These are phyloP conservation scores for Cydia strobilella DNA, from an alignment of 1,140 invertebrate species.

Conservation along the genomic window DNA sequence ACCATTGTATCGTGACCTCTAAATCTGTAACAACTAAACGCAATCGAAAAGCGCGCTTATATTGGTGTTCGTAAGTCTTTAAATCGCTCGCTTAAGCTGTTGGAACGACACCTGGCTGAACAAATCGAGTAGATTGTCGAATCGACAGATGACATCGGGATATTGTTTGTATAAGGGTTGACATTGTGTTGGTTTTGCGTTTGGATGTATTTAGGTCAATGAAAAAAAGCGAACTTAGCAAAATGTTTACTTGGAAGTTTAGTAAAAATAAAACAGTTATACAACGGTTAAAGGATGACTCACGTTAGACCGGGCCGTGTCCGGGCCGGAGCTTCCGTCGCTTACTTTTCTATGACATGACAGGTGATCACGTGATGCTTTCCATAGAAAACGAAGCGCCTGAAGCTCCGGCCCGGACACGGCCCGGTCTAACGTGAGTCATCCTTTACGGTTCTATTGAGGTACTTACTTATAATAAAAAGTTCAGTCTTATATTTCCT, in stretches of 20 bases:
- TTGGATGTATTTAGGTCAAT: slow-evolving; percentile 46
- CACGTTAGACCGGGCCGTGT: too few species aligned
- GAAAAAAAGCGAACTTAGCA: not conserved
- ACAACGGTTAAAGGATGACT: too few species aligned
- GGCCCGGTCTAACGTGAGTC: too few species aligned
- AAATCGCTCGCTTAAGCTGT: slow-evolving; percentile 40
- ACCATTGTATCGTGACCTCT: not conserved
- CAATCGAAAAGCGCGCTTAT: not conserved
- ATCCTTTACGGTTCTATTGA: too few species aligned
- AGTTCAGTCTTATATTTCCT: too few species aligned
- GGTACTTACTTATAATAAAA: too few species aligned
- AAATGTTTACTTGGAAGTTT: slow-evolving; percentile 5
- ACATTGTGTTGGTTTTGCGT: slow-evolving; percentile 40
- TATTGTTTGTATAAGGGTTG: slow-evolving; percentile 54
- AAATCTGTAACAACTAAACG: not conserved
- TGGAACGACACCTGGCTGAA: slow-evolving; percentile 53
- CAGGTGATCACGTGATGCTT: too few species aligned
- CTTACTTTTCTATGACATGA: too few species aligned
- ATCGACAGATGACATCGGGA: slow-evolving; percentile 63
- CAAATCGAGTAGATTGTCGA: slow-evolving; percentile 40
- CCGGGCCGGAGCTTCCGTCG: too few species aligned
- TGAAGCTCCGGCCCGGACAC: too few species aligned
- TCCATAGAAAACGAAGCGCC: too few species aligned
- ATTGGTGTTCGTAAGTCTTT: not conserved
- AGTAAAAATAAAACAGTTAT: not conserved